Base-by-base conservation (phyloP, 2,888 invertebrate genomes). In the Oxytorus armatus region DNA sequence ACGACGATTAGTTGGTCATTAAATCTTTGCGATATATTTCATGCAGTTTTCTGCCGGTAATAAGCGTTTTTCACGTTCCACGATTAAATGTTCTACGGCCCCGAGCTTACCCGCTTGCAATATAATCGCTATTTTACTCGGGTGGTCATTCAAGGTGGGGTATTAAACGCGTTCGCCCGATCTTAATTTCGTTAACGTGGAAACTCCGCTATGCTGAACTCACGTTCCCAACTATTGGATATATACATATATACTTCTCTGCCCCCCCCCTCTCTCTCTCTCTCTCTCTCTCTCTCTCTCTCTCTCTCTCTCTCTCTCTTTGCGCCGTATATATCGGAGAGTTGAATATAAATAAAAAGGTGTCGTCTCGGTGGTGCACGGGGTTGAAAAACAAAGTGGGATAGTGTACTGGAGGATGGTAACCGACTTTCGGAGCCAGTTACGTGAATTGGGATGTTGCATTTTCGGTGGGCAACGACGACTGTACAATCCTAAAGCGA, bases 311-410 rank as follows among this genome's bases (percentile, higher is more conserved):
- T 77, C 47, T n/a, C 5, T 8, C 39, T 18, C 39, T 25, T 7
- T 8, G 10, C n/a, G 44, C n/a, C 44, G 49, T 53, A 18, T 36
- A 51, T 51, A 57, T 53, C 29, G 42, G 33, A 44, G 29, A 47
- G 42, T 65, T 36, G 55, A 72, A 59, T 75, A 69, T 73, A 59
- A 79, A 81, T 77, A 77, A 81, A 79, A 74, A 74, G 42, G 69
- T 74, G 69, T 39, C 47, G 49, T 65, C 57, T 61, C 21, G 23
- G 23, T 51, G 39, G 16, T 36, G 63, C 23, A 53, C 47, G 21
- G 68, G 44, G 70, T 59, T 73, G 78, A 81, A 80, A 78, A 82
- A 81, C 73, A 73, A 74, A 29, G 47, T 47, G 36, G 53, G 44
- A 61, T 51, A 44, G 70, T 59, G 44, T 55, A 59, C 33, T 51